Conservation (phyloP, 1,140 invertebrate species). For the Drosophila seguyi region DNA sequence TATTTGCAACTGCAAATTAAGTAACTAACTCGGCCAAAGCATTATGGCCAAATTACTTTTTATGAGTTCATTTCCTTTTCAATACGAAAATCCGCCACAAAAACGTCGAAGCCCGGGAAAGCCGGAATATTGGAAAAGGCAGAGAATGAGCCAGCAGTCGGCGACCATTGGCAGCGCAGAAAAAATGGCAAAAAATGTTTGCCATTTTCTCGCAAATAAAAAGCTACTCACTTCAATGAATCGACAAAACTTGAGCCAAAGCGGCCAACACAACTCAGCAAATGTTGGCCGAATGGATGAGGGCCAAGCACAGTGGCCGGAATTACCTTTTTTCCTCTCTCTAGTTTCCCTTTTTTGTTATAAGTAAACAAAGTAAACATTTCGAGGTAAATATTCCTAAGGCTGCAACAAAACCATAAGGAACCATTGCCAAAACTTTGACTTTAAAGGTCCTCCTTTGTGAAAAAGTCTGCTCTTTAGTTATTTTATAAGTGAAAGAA, state of each 20-base stretch:
- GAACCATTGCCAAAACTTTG: not conserved
- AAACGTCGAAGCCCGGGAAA: constrained; percentile 33
- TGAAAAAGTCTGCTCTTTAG: not conserved
- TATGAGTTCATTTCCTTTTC: constrained; percentile 82
- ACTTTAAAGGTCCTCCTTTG: not conserved
- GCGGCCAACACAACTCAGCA: constrained; percentile 56
- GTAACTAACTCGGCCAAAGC: constrained; percentile 80
- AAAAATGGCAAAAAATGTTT: constrained; percentile 62
- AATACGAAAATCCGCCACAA: constrained; percentile 58
- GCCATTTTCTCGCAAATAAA: constrained; percentile 77
- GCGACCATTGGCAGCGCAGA: constrained; percentile 2
- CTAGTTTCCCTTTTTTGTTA: not conserved
- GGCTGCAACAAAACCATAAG: not conserved
- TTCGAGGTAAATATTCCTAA: not conserved
- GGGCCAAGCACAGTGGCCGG: constrained; percentile 10
- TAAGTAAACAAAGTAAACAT: not conserved
- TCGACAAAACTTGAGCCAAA: constrained; percentile 66
- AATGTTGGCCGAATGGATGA: constrained; percentile 40
- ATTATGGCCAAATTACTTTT: constrained; percentile 83
- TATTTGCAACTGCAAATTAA: constrained; percentile 84
- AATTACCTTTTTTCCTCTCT: not conserved
- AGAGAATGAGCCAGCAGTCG: constrained; percentile 35
- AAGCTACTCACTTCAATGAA: constrained; percentile 83
- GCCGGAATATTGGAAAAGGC: constrained; percentile 29
- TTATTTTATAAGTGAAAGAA: not conserved